Evolutionary conservation across 2,113 vertebrate species (phyloP).

Genomic region (Microcebus ravelobensis): DNA sequence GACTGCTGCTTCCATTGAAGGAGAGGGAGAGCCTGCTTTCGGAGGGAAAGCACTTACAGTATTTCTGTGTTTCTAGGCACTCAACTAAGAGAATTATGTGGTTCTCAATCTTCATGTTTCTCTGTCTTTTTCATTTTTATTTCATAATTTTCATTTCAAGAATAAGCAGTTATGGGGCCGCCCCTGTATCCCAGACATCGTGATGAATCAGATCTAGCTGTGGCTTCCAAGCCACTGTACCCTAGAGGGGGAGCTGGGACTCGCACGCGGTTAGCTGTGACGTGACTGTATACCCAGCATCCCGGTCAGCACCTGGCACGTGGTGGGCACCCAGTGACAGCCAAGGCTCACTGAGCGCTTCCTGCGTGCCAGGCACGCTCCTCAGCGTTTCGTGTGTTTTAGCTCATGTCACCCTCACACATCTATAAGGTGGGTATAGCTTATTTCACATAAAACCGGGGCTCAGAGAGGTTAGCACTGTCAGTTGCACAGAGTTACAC

Average conservation of each 20-base stretch:
- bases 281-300: background rate
- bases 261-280: background rate
- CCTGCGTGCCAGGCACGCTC: background rate
- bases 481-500: background rate
- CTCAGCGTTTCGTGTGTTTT: background rate
- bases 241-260: background rate
- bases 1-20: background rate
- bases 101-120: background rate
- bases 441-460: background rate
- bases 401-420: background rate
- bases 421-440: too few relatives aligned
- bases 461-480: background rate
- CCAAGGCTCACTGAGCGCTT: background rate
- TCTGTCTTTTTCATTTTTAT: background rate
- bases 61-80: background rate
- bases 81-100: background rate
- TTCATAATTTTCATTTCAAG: background rate
- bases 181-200: background rate
- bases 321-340: fast-evolving
- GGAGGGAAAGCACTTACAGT: background rate
- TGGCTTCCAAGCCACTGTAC: background rate
- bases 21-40: background rate
- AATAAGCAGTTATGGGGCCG: background rate
- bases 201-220: background rate
- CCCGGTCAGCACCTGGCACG: background rate